phyloP scores from a whole-genome alignment of 2,888 invertebrate genomes.

The Emesis russula region DNA sequence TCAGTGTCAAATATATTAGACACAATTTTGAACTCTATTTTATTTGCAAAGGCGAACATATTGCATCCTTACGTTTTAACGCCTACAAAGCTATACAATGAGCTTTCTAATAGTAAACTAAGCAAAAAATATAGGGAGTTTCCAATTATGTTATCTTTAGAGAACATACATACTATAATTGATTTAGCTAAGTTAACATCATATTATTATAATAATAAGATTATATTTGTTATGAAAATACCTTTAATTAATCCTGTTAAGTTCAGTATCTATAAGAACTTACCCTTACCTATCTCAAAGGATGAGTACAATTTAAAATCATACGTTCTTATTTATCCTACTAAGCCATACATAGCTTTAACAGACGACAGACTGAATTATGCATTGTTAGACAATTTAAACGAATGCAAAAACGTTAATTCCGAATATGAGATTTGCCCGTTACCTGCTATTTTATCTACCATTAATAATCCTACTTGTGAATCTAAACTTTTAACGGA shows the following conservation, averaged over 20 bases:
- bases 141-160: background rate
- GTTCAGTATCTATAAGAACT: background rate
- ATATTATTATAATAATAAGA: slow-evolving; percentile 26
- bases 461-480: too few relatives aligned
- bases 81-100: background rate
- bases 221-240: slow-evolving; percentile 14
- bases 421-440: too few relatives aligned
- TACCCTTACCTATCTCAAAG: background rate
- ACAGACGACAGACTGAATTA: too few relatives aligned
- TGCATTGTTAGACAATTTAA: too few relatives aligned
- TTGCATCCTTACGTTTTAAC: background rate
- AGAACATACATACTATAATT: slow-evolving; percentile 7
- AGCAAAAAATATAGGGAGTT: background rate
- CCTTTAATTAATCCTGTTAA: slow-evolving; percentile 6
- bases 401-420: too few relatives aligned
- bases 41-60: slow-evolving; percentile 2
- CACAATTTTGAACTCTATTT: slow-evolving; percentile 6
- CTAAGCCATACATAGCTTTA: too few relatives aligned
- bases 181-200: slow-evolving; percentile 19
- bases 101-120: background rate
- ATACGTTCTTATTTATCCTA: background rate
- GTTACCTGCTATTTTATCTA: too few relatives aligned
- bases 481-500: too few relatives aligned
- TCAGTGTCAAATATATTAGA: slow-evolving; percentile 26
- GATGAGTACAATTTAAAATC: background rate